Percentiles rank a stretch among this genome's conserved stretches.
These are phyloP conservation scores for Phaedon cochleariae DNA, from an alignment of 2,888 invertebrate genomes.

Conservation along the genomic window DNA sequence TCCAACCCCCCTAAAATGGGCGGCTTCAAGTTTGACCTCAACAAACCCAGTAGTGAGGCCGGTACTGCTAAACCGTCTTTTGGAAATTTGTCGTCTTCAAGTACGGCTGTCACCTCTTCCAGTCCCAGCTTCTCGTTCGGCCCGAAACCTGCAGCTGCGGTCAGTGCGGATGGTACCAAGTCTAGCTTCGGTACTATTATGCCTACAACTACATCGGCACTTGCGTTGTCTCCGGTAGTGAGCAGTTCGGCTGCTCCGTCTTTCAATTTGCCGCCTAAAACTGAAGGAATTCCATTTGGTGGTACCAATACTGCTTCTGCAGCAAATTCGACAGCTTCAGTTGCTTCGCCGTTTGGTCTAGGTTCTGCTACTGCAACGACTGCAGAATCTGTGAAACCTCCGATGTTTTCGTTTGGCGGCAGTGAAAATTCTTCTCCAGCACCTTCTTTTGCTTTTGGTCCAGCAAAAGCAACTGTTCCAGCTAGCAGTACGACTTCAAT, in stretches of 20 bases:
- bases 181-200: constrained; percentile 4
- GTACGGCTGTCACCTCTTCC: not conserved
- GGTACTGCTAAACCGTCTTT: not conserved
- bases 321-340: not conserved
- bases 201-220: not conserved
- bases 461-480: constrained; percentile 11
- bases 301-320: not conserved
- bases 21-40: constrained; percentile 53
- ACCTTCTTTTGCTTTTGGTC: constrained; percentile 21
- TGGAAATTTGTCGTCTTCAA: not conserved
- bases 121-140: constrained; percentile 25
- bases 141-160: constrained; percentile 9
- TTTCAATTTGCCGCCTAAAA: constrained; percentile 22
- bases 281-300: not conserved
- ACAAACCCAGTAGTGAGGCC: constrained; percentile 32
- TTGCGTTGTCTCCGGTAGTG: not conserved
- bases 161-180: not conserved
- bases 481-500: constrained; percentile 11
- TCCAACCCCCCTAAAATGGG: constrained; percentile 46
- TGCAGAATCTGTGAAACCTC: not conserved
- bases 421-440: not conserved
- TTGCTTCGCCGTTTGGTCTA: not conserved
- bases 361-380: not conserved
- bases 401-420: constrained; percentile 3
- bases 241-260: constrained; percentile 3